Conservation (phyloP, 2,888 invertebrate species). For the Hololepta plana region DNA sequence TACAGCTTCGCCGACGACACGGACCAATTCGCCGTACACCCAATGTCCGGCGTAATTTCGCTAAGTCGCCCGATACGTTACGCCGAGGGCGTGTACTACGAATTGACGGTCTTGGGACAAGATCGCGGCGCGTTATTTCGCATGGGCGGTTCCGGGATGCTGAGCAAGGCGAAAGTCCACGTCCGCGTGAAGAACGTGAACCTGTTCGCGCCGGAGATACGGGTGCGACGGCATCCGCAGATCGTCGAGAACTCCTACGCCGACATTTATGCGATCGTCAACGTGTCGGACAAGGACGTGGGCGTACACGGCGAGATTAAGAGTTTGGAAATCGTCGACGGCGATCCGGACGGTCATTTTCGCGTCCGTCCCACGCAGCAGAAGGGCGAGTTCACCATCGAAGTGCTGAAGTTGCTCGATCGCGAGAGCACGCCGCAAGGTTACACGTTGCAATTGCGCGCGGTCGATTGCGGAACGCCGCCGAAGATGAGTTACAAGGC, state of each 20-base stretch:
- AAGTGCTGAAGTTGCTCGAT: constrained; percentile 58
- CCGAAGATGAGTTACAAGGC: constrained; percentile 60
- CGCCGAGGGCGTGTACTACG: constrained; percentile 49
- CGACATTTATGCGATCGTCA: constrained; percentile 78
- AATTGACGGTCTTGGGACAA: constrained; percentile 63
- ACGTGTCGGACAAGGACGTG: constrained; percentile 63
- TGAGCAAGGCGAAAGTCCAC: constrained; percentile 59
- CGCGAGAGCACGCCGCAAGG: constrained; percentile 62
- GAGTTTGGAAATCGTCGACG: constrained; percentile 67
- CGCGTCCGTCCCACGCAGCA: constrained; percentile 46
- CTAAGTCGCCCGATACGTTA: constrained; percentile 62
- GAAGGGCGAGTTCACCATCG: constrained; percentile 59
- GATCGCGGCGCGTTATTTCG: constrained; percentile 59
- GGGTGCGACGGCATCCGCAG: constrained; percentile 60
- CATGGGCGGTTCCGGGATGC: constrained; percentile 30
- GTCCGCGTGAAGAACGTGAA: constrained; percentile 71
- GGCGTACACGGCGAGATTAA: constrained; percentile 75
- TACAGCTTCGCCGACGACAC: constrained; percentile 74
- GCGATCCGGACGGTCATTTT: constrained; percentile 82
- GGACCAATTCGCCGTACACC: constrained; percentile 81
- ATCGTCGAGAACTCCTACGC: constrained; percentile 65
- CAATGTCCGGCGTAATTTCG: constrained; percentile 75
- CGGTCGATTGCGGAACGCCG: constrained; percentile 68
- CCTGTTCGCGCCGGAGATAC: constrained; percentile 69
- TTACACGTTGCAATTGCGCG: constrained; percentile 75